Base-by-base conservation (phyloP, 2,113 vertebrate genomes). In the Herpetotheres cachinnans region DNA sequence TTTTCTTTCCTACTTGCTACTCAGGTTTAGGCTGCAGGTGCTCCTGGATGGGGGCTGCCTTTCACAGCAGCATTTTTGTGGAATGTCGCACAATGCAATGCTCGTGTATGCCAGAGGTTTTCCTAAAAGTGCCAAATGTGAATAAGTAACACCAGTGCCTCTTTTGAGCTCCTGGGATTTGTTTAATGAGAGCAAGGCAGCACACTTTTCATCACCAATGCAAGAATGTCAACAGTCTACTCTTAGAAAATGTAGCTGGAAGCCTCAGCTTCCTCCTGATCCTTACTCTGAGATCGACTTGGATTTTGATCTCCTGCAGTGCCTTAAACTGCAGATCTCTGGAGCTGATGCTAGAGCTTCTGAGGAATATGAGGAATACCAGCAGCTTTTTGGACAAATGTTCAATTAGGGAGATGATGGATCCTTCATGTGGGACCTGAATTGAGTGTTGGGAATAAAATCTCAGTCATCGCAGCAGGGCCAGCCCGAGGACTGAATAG, bases 31-130 rank as follows among this genome's bases (percentile, higher is more conserved):
- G 76, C 79, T 62, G 34, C 13, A 20, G 42, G 8, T 30, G 52
- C n/a, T 62, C 15, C 59, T 59, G 58, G 29, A 9, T 12, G 14
- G 40, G 36, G n/a, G 26, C 62, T 70, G 66, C 66, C 78, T 78
- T 49, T 52, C 54, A 1, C 42, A 22, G 49, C 70, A 56, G 30
- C 2, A 0, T 42, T 58, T 67, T 12, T 77, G 63, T 30, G 59
- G 63, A 2, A 12, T 30, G 46, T 47, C 62, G 74, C 85, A 46
- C 49, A 21, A 32, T 0, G 16, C 49, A 0, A 4, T 3, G 42
- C 46, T 70, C 1, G 0, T 24, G 25, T n/a, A 3, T 9, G 61
- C 78, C 56, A 16, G 55, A 50, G 78, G 21, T 38, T 80, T 72
- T 46, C 34, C 59, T 77, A 3, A 8, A 29, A 67, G 65, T 6